A percentile compares a stretch with the other conserved stretches of the same genome.
These are phyloP conservation scores for Phaedon cochleariae DNA, from an alignment of 2,888 invertebrate species.

Conservation along the genomic window DNA sequence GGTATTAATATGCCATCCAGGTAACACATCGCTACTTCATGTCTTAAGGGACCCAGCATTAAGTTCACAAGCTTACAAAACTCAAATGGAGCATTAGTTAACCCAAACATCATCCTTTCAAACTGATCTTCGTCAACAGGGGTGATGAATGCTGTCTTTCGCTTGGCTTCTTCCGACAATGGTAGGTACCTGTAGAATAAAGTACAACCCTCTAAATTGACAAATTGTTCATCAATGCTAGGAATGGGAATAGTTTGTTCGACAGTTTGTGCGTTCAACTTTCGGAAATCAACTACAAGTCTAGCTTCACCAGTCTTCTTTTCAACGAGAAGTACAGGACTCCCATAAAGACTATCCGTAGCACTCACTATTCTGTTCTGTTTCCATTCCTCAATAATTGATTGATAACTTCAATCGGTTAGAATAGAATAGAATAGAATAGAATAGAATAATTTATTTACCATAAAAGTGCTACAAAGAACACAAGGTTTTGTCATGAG, in stretches of 20 bases:
- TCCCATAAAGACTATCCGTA: no score
- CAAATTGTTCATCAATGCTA: not conserved
- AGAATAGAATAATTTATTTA: no score
- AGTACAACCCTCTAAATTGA: not conserved
- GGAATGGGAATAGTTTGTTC: not conserved
- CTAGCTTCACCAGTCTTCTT: not conserved
- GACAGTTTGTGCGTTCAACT: not conserved
- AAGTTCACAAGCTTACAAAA: not conserved
- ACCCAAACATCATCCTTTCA: slow-evolving; percentile 28
- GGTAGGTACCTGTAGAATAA: not conserved
- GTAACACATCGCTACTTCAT: no score
- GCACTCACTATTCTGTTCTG: no score
- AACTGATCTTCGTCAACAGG: slow-evolving; percentile 24
- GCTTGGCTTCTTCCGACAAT: not conserved
- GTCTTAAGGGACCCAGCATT: not conserved
- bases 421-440: no score
- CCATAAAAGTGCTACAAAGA: no score
- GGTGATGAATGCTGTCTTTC: slow-evolving; percentile 19
- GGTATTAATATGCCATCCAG: no score
- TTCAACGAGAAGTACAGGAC: not conserved
- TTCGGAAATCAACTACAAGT: not conserved
- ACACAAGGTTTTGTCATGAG: no score
- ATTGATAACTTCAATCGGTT: no score
- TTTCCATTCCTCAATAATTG: no score
- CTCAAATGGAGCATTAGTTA: slow-evolving; percentile 27